A percentile compares a stretch with the other conserved stretches of the same genome.
Evolutionary conservation across 2,888 invertebrate species (phyloP).

Genomic region (Eristalis pertinax): DNA sequence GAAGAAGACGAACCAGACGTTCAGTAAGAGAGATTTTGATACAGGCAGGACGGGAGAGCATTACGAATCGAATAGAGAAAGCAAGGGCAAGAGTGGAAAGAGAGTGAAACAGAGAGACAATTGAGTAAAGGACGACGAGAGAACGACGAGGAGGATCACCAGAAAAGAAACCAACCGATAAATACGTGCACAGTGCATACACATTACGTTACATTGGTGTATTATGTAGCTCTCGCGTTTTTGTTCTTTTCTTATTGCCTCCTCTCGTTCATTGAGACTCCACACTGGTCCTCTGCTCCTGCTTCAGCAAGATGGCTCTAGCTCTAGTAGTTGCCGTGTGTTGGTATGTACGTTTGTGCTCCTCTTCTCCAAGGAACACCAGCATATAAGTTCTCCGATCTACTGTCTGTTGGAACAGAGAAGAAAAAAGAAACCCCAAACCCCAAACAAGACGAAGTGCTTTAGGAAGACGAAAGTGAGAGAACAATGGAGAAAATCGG

Average conservation of each 20-base stretch:
- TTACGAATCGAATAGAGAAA: not conserved
- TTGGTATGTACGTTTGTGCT: constrained; percentile 22
- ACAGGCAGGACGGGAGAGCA: not conserved
- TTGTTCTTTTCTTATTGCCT: constrained; percentile 40
- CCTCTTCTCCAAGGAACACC: constrained; percentile 13
- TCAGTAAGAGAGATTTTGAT: constrained; percentile 7
- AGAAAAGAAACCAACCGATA: constrained; percentile 47
- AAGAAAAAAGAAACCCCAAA: constrained; percentile 1
- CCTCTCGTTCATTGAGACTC: constrained; percentile 22
- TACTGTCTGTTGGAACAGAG: constrained; percentile 9
- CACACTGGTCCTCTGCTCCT: constrained; percentile 16
- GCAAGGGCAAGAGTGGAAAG: not conserved
- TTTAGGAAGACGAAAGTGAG: not conserved
- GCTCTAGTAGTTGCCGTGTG: constrained; percentile 11
- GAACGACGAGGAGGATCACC: constrained; percentile 46
- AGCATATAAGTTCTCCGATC: constrained; percentile 1
- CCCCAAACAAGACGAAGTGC: not conserved
- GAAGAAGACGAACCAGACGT: constrained; percentile 21
- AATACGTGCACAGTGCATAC: constrained; percentile 39
- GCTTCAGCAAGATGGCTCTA: constrained; percentile 38
- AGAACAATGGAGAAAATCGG: constrained; percentile 46
- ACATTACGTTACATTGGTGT: constrained; percentile 42
- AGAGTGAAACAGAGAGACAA: constrained; percentile 4
- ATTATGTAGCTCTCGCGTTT: constrained; percentile 37
- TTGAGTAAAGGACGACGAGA: constrained; percentile 17